These are phyloP conservation scores for Galleria mellonella DNA, from an alignment of 1,140 invertebrate genomes.

Conservation along the genomic window DNA sequence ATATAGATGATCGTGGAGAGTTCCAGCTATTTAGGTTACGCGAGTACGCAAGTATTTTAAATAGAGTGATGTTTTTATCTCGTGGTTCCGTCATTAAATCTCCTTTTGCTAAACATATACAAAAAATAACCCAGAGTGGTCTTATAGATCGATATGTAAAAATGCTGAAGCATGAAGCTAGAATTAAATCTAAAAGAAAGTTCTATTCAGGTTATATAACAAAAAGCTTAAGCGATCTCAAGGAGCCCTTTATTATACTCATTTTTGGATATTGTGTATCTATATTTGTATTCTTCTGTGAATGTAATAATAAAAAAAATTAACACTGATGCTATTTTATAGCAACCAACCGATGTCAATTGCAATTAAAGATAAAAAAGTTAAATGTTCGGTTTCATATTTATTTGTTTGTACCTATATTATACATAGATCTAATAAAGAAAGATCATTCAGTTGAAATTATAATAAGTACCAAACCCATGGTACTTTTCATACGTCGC, in stretches of 20 bases:
- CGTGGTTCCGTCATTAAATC: background rate
- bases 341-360: too few relatives aligned
- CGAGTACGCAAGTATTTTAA: background rate
- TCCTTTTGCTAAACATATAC: background rate
- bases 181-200: background rate
- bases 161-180: background rate
- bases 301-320: background rate
- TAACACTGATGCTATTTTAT: too few relatives aligned
- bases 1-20: background rate
- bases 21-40: background rate
- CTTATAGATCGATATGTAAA: background rate
- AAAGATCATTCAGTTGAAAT: too few relatives aligned
- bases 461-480: too few relatives aligned
- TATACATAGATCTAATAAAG: too few relatives aligned
- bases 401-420: too few relatives aligned
- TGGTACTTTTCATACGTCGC: too few relatives aligned
- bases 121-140: background rate
- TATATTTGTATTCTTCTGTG: background rate
- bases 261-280: background rate
- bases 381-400: background rate
- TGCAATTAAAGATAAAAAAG: background rate
- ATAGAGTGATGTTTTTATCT: background rate
- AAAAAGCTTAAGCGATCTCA: background rate
- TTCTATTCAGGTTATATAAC: background rate
- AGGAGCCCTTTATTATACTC: background rate